Base-by-base conservation (phyloP, 1,140 invertebrate species). In the Drosophila nigrodunni region DNA sequence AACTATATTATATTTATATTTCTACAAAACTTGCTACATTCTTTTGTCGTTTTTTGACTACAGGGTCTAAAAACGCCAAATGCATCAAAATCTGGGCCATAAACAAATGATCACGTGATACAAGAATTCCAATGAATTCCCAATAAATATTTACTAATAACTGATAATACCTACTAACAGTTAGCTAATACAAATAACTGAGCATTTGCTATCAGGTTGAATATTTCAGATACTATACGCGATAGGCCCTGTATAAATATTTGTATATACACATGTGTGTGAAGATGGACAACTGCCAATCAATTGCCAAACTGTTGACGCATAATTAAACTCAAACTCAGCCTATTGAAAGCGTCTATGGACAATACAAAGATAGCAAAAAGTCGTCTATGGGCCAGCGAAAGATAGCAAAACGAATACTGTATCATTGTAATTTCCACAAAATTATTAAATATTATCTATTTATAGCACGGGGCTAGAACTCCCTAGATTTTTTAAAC, bases 91-190 rank as follows among this genome's bases (percentile, higher is more conserved):
- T 73, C 47, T 73, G 55, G 70, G 70, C 64, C 70, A 61, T 34
- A 37, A 65, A 37, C 37, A 57, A 69, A 41, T 54, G 47, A 74
- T 74, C 65, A 61, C 57, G 55, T 69, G 65, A 73, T 64, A 67
- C 50, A 55, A 10, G 35, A 21, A 15, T 35, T 71, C 35, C 13
- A 39, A 47, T 15, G 21, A 52, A 67, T 68, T 67, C 55, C 55
- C 65, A 64, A 47, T 47, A 49, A 41, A 49, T 55, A 54, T 21
- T 39, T 50, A n/a, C 30, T 30, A 5, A 30, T 30, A 5, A 5
- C 44, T 15, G 65, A 67, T 57, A 57, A 35, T 9, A 21, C 34
- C 18, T 21, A 35, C 34, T 34, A 18, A 21, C 41, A 39, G 13
- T 46, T 9, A 13, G 44, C 11, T 44, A 39, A 30, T 43, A 67